Base-by-base conservation (phyloP, 2,888 invertebrate species). In the Pollenia amentaria region DNA sequence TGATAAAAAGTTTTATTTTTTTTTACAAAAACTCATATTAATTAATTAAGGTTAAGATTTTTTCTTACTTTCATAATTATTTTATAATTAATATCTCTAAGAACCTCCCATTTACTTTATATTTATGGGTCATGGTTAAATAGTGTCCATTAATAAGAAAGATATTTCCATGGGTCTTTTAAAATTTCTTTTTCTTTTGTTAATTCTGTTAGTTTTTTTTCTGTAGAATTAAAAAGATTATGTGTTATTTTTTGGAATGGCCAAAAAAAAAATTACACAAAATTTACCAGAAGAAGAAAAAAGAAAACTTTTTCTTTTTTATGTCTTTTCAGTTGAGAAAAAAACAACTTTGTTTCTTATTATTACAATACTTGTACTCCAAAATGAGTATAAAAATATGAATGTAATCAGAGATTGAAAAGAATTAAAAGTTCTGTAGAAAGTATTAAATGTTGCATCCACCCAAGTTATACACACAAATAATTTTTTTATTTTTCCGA, bases 301-400 rank as follows among this genome's bases (percentile, higher is more conserved):
- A 79, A 53, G 2, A 65, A 73, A 81, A 81, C 73, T 81, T 81
- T 81, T 81, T 67, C 73, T 81, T 75, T 80, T 79, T 69, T 70
- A 67, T 75, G n/a, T 21, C 14, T 81, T 75, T 81, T 18, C 46
- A 73, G 21, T 62, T 73, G 53, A 55, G n/a, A n/a, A n/a, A 77
- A 55, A 67, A 77, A 46, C 21, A 21, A 81, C 46, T 55, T 2
- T 51, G 60, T 81, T 57, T 78, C 72, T 79, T 38, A 29, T 64
- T 55, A 44, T 21, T 44, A 29, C 6, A 29, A 29, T 44, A 21
- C 18, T 44, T 82, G 10, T 14, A 29, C 29, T n/a, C 12, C 29
- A 12, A 44, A 53, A 44, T 46, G 72, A 16, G 21, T 73, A 55
- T 55, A 18, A 72, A 64, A 64, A 55, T 60, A 48, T 55, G 18